Base-by-base conservation (phyloP, 2,888 invertebrate genomes). In the Clepsis dumicolana region DNA sequence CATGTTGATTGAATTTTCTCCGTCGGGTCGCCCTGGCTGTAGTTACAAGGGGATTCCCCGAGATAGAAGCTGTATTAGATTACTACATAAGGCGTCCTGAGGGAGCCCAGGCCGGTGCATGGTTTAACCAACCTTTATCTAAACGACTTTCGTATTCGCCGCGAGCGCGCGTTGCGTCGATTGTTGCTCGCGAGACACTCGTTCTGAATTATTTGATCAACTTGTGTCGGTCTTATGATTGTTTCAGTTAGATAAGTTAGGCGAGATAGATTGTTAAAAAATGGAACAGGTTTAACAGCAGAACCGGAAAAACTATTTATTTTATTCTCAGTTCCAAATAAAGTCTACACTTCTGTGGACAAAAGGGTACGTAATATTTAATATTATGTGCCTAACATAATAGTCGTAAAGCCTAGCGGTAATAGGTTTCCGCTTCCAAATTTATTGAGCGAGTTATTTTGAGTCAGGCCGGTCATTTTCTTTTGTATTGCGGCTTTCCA, bases 91-190 rank as follows among this genome's bases (percentile, higher is more conserved):
- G 64, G 27, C 64, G 52, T 69, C 64, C 69, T 64, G 44, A 24
- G 71, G 62, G 69, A 69, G 52, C 25, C 27, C 21, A 7, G 48
- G 38, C 27, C 35, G 62, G 56, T 69, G 61, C 57, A 61, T 52
- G 64, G 64, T 64, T n/a, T 65, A 68, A 69, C 68, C 64, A 69
- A 69, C 64, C 64, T 71, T 69, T 71, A 68, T 71, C 71, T 71
- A 65, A 61, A 71, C 64, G 68, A 65, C 64, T 56, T 68, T 69
- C 64, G 66, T 35, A 61, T 48, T 48, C 48, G 48, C 48, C 32
- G 29, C 56, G 18, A 57, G 57, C 32, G 32, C 54, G 25, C 24
- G 41, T 53, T 48, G 25, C 24, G 41, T 53, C 57, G 41, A 64
- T 68, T 68, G 63, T 68, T 64, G 64, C 68, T 56, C 67, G 59